phyloP scores from a whole-genome alignment of 2,113 vertebrate genomes.

The Emydura subglobosa region DNA sequence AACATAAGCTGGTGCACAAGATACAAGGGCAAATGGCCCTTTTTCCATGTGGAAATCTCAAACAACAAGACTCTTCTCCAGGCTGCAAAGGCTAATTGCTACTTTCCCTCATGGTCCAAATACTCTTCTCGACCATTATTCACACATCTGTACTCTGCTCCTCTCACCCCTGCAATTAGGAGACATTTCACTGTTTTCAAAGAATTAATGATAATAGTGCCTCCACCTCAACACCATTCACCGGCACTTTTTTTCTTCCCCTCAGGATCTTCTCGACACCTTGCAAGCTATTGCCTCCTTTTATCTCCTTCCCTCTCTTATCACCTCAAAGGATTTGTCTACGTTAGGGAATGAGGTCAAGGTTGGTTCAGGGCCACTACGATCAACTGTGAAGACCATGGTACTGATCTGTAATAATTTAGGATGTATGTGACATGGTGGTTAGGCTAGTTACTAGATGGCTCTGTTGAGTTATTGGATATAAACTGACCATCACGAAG shows the following conservation, averaged over 20 bases:
- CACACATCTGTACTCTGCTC: background rate
- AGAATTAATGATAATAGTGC: rapidly evolving
- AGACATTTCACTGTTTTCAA: background rate
- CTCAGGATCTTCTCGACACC: rapidly evolving
- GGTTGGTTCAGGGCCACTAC: rapidly evolving
- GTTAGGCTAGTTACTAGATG: too few relatives aligned
- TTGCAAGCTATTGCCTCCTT: background rate
- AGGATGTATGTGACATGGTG: too few relatives aligned
- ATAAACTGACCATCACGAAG: too few relatives aligned
- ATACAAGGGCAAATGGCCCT: too few relatives aligned
- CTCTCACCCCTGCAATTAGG: too few relatives aligned
- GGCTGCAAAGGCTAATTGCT: too few relatives aligned
- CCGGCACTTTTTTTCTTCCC: background rate
- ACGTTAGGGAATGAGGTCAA: background rate
- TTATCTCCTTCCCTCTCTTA: background rate
- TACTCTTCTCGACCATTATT: background rate
- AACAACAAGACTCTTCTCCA: too few relatives aligned
- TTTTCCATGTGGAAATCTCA: too few relatives aligned
- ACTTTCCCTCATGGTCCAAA: background rate
- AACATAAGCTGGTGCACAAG: too few relatives aligned
- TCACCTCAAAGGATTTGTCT: rapidly evolving
- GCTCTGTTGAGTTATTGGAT: too few relatives aligned
- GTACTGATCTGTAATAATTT: background rate
- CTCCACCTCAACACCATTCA: background rate
- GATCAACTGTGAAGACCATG: background rate